Conservation (phyloP, 2,113 vertebrate species). For the Ailuropoda melanoleuca region DNA sequence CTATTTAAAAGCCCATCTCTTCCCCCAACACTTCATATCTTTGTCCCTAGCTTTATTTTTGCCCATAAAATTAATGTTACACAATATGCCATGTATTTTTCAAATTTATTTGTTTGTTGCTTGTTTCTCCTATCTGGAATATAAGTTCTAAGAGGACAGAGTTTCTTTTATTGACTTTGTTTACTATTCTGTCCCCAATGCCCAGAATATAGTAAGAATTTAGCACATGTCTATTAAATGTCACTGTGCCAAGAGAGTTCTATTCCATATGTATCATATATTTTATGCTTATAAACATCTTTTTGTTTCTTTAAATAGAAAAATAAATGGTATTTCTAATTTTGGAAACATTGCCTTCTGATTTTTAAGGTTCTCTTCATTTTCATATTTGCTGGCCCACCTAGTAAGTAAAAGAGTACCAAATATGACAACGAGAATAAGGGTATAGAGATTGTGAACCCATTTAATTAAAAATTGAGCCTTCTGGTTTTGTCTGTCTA, state of each 20-base stretch:
- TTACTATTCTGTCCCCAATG: neutral
- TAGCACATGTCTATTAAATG: neutral
- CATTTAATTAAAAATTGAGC: slow-evolving; percentile 70
- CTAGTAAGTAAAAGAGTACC: slow-evolving; percentile 30
- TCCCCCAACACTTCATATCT: neutral
- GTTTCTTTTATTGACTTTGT: neutral
- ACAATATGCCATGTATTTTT: neutral
- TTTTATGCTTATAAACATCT: neutral
- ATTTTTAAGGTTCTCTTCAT: neutral
- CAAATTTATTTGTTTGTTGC: neutral
- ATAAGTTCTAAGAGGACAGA: neutral
- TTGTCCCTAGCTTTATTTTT: neutral
- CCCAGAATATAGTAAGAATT: neutral
- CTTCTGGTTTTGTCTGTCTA: slow-evolving; percentile 49
- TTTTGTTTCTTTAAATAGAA: slow-evolving; percentile 17
- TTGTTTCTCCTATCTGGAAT: neutral
- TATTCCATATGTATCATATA: neutral
- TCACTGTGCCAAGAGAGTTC: neutral
- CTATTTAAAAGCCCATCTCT: neutral
- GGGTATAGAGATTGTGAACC: slow-evolving; percentile 42
- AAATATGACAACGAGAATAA: slow-evolving; percentile 33
- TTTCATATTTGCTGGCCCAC: neutral
- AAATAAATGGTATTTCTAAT: neutral
- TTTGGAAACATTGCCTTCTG: slow-evolving; percentile 11
- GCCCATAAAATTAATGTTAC: neutral